phyloP scores from a whole-genome alignment of 2,888 invertebrate species.

The Drosophila longiperda region DNA sequence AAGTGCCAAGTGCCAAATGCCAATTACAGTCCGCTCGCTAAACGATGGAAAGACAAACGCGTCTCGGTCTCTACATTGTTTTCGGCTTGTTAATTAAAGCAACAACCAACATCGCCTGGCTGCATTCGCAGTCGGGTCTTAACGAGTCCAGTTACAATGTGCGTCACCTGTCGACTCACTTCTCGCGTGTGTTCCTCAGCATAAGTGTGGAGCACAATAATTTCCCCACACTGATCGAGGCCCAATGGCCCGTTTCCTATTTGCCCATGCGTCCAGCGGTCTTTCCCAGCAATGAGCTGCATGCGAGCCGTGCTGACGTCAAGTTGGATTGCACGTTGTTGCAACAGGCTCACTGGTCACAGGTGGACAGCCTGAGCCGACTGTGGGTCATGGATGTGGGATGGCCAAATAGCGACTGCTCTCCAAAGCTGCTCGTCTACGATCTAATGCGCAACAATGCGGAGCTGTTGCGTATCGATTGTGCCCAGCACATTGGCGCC shows the following conservation, averaged over 20 bases:
- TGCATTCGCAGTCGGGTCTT: slow-evolving; percentile 73
- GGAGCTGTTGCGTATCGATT: slow-evolving; percentile 79
- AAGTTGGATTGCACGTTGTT: slow-evolving; percentile 69
- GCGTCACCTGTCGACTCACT: slow-evolving; percentile 80
- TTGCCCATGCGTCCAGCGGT: slow-evolving; percentile 68
- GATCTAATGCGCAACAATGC: slow-evolving; percentile 80
- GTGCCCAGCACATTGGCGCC: slow-evolving; percentile 63
- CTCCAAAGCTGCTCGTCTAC: slow-evolving; percentile 81
- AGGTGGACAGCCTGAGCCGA: slow-evolving; percentile 81
- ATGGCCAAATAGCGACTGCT: slow-evolving; percentile 62
- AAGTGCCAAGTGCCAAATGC: slow-evolving; percentile 7
- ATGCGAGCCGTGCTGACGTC: slow-evolving; percentile 62
- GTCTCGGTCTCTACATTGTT: slow-evolving; percentile 26
- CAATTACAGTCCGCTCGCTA: slow-evolving; percentile 41
- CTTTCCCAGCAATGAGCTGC: slow-evolving; percentile 67
- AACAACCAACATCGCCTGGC: slow-evolving; percentile 56
- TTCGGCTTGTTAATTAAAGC: slow-evolving; percentile 21
- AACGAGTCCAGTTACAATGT: slow-evolving; percentile 81
- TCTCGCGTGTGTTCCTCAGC: slow-evolving; percentile 80
- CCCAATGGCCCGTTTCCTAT: slow-evolving; percentile 80
- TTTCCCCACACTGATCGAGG: slow-evolving; percentile 80
- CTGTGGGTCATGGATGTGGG: slow-evolving; percentile 83
- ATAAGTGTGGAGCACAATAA: slow-evolving; percentile 66
- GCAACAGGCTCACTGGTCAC: slow-evolving; percentile 82
- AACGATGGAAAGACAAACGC: slow-evolving; percentile 43